Conservation (phyloP, 2,797 vertebrate species). For the Setipinna tenuifilis region DNA sequence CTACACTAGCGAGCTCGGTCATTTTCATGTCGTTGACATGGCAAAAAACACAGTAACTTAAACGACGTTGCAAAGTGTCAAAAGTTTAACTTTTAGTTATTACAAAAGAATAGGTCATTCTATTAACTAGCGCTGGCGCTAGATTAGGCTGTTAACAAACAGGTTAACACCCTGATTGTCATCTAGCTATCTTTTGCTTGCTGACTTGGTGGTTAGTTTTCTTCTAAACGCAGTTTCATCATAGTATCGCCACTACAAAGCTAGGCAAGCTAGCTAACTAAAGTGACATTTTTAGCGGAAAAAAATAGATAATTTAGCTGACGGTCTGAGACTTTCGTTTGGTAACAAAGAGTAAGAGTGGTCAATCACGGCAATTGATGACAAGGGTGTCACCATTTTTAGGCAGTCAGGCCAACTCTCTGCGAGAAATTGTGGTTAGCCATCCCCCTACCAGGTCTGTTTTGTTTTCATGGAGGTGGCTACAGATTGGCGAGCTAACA, state of each 20-base stretch:
- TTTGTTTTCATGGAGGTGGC: slow-evolving; percentile 25
- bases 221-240: slow-evolving; percentile 16
- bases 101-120: neutral
- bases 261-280: slow-evolving; percentile 9
- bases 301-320: neutral
- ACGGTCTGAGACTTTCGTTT: neutral
- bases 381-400: slow-evolving; percentile 16
- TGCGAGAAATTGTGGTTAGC: neutral
- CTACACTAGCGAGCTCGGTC: neutral
- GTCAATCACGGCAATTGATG: slow-evolving; percentile 12
- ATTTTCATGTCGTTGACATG: slow-evolving; percentile 16
- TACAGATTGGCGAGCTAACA: neutral
- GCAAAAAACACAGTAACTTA: neutral
- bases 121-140: neutral
- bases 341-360: neutral
- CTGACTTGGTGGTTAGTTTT: slow-evolving; percentile 26
- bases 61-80: neutral
- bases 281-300: neutral
- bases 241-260: slow-evolving; percentile 18
- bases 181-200: slow-evolving; percentile 6
- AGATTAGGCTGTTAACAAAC: neutral
- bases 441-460: slow-evolving; percentile 1
- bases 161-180: slow-evolving; percentile 1
- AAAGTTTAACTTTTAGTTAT: neutral
- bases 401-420: neutral